Conservation (phyloP, 2,888 invertebrate genomes). For the Athalia cordata region DNA sequence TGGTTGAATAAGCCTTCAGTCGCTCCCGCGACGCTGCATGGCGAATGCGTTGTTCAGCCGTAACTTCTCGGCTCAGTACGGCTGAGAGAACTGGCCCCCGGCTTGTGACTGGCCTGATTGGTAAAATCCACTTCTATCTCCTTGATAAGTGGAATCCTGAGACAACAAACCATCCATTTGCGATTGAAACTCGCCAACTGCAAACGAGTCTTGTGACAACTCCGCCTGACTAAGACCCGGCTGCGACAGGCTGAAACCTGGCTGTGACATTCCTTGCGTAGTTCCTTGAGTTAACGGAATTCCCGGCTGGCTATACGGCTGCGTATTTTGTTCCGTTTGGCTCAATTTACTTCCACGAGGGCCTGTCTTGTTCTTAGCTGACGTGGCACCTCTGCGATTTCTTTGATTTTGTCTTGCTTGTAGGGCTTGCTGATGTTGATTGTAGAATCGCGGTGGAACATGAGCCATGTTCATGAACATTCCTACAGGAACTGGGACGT, state of each 20-base stretch:
- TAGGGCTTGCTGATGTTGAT: constrained; percentile 83
- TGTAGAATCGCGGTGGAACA: constrained; percentile 85
- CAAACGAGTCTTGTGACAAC: constrained; percentile 87
- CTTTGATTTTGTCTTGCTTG: constrained; percentile 76
- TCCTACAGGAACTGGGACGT: constrained; percentile 93
- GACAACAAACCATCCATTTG: constrained; percentile 96
- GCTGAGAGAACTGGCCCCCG: constrained; percentile 80
- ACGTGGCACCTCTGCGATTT: constrained; percentile 60
- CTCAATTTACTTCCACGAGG: constrained; percentile 72
- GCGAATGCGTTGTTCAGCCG: constrained; percentile 72
- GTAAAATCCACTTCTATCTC: constrained; percentile 77
- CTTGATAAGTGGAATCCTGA: constrained; percentile 93
- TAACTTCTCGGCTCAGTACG: constrained; percentile 77
- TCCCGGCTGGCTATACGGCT: constrained; percentile 78
- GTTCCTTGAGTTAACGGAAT: constrained; percentile 73
- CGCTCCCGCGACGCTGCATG: constrained; percentile 73
- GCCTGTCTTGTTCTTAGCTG: constrained; percentile 60
- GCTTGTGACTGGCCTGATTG: constrained; percentile 75
- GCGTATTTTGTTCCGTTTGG: constrained; percentile 84
- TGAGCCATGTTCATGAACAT: constrained; percentile 95
- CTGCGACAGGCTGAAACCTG: constrained; percentile 81
- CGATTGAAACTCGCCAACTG: constrained; percentile 89
- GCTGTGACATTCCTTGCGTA: constrained; percentile 83
- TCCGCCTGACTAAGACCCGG: constrained; percentile 84
- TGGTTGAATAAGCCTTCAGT: constrained; percentile 72